phyloP scores from a whole-genome alignment of 2,888 invertebrate genomes.

The Poecilobothrus nobilitatus region DNA sequence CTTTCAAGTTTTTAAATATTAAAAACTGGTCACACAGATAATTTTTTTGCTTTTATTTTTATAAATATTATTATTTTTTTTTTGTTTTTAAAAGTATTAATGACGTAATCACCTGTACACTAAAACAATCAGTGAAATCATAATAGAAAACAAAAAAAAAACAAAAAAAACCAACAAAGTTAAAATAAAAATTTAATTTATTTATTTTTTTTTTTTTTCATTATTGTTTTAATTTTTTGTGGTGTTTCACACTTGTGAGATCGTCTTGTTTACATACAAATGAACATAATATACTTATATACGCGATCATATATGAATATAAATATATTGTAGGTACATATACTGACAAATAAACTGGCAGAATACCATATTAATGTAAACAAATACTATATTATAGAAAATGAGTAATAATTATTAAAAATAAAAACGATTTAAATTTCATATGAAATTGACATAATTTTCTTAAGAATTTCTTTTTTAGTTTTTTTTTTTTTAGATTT shows the following conservation, averaged over 20 bases:
- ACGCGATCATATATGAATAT: not conserved
- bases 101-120: not conserved
- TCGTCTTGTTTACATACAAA: no score
- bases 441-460: not conserved
- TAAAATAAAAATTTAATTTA: no score
- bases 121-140: constrained; percentile 4
- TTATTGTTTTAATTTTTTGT: not conserved
- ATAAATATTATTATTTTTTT: no score
- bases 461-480: not conserved
- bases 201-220: no score
- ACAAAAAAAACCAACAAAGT: not conserved
- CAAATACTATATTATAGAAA: not conserved
- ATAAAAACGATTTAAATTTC: not conserved
- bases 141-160: not conserved
- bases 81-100: not conserved
- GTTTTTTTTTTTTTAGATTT: no score
- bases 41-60: not conserved
- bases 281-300: no score
- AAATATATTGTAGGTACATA: not conserved
- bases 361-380: not conserved
- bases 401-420: constrained; percentile 5
- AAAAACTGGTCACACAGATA: not conserved
- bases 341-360: not conserved
- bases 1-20: no score
- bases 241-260: not conserved